Evolutionary conservation across 2,888 invertebrate species (phyloP), one percentile per base, ranked within the genome.

Genomic region (Cerceris rybyensis): DNA sequence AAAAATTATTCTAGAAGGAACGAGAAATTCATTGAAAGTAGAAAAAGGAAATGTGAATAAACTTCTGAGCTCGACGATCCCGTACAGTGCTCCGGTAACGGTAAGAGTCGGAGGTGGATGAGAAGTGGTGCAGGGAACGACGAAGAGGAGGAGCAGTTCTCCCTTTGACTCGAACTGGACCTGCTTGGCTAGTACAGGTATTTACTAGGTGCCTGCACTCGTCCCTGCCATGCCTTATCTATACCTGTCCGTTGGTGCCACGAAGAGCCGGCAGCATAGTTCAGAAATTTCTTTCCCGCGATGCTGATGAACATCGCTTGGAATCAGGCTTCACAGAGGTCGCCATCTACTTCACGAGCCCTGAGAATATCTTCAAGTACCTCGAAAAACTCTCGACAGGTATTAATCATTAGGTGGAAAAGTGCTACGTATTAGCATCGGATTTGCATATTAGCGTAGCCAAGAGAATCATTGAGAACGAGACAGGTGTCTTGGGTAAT

Each of bases 131-230:
- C 14, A 42, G 54, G 39, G 67, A 54, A 66, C 68, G 74, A 75
- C 49, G 59, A 73, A 70, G 82, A 84, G 79, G 76, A 82, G 81
- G 72, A 78, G 78, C 52, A 76, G 70, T 64, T 28, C 76, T 75
- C 82, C 63, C 84, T 86, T 85, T 81, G 84, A 83, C 82, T 86
- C 81, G 81, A 79, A 72, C 83, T 85, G 85, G 85, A 88, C 88
- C 86, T 87, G 89, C 86, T 87, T 81, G 86, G 88, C 86, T 85
- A 83, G 89, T 87, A 86, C 86, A 86, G 86, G 89, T 89, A 89
- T 89, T 89, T 87, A 87, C 87, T 85, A 87, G 83, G 80, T 88
- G 85, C 81, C 81, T 83, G 75, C 75, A 72, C 78, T 68, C 71
- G 63, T 70, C 77, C 64, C 71, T 74, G 43, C 70, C 73, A 63